Percentiles rank a stretch among this genome's conserved stretches.
These are phyloP conservation scores for Eulemur albifrons DNA, from an alignment of 2,797 vertebrate genomes.

Conservation along the genomic window DNA sequence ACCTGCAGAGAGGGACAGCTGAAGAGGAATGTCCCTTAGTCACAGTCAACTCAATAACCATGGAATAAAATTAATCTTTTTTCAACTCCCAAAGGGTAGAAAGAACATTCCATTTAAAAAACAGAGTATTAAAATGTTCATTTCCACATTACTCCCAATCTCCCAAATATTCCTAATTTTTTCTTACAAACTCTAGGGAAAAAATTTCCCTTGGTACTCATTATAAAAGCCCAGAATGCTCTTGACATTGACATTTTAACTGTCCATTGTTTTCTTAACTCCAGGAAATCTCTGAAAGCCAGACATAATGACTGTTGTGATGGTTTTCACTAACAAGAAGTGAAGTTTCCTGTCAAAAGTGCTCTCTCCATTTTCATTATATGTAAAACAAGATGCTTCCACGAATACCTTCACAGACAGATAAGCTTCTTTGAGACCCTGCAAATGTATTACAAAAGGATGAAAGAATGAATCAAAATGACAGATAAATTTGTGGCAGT, in stretches of 20 bases:
- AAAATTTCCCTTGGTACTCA: neutral
- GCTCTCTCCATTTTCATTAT: conserved; percentile 34
- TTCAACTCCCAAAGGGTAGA: conserved; percentile 3
- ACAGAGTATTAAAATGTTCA: neutral
- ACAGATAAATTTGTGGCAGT: neutral
- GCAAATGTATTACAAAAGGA: conserved; percentile 36
- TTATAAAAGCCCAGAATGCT: conserved; percentile 47
- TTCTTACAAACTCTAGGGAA: conserved; percentile 37
- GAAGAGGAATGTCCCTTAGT: neutral
- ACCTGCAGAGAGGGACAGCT: neutral
- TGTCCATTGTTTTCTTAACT: conserved; percentile 55
- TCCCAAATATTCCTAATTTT: conserved; percentile 45
- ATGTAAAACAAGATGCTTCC: conserved; percentile 36
- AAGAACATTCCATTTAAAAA: neutral
- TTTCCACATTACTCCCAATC: neutral
- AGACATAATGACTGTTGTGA: conserved; percentile 60
- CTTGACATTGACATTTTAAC: conserved; percentile 49
- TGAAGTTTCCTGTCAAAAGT: conserved; percentile 60
- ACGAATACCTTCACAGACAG: neutral
- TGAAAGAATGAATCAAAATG: conserved; percentile 52
- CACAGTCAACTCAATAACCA: neutral
- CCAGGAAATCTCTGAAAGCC: conserved; percentile 41
- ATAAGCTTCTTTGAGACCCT: neutral
- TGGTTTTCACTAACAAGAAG: conserved; percentile 42
- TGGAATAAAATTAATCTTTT: neutral